phyloP scores from a whole-genome alignment of 2,888 invertebrate genomes.

The Thera obeliscata region DNA sequence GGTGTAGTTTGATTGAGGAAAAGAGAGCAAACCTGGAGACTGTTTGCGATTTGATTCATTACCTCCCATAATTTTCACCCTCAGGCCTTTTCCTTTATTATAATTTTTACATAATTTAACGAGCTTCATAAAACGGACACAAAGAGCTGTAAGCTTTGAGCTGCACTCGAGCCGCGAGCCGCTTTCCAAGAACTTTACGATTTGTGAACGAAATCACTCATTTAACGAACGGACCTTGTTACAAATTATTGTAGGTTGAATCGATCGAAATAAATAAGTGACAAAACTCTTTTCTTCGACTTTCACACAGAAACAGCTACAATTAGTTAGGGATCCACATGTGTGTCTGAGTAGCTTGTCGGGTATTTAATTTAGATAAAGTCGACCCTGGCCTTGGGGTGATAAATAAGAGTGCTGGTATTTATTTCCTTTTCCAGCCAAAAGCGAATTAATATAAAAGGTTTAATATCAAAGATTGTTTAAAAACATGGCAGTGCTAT shows the following conservation, averaged over 20 bases:
- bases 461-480: no score
- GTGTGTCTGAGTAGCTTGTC: no score
- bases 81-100: constrained; percentile 10
- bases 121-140: constrained; percentile 8
- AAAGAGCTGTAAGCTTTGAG: constrained; percentile 12
- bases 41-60: constrained; percentile 17
- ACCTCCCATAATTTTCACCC: constrained; percentile 17
- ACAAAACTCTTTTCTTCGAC: no score
- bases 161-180: constrained; percentile 6
- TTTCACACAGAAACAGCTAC: no score
- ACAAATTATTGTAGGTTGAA: not conserved
- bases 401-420: no score
- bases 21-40: constrained; percentile 17
- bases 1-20: constrained; percentile 20
- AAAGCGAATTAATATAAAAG: no score
- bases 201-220: constrained; percentile 8
- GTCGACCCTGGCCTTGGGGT: no score
- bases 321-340: no score
- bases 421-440: no score
- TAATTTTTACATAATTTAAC: constrained; percentile 16
- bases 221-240: constrained; percentile 9
- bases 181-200: constrained; percentile 8
- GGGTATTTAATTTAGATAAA: no score
- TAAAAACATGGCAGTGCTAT: no score
- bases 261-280: no score